Percentiles rank a stretch among this genome's conserved stretches.
phyloP scores from a whole-genome alignment of 2,797 vertebrate species.

The Hapalemur alaotrensis region DNA sequence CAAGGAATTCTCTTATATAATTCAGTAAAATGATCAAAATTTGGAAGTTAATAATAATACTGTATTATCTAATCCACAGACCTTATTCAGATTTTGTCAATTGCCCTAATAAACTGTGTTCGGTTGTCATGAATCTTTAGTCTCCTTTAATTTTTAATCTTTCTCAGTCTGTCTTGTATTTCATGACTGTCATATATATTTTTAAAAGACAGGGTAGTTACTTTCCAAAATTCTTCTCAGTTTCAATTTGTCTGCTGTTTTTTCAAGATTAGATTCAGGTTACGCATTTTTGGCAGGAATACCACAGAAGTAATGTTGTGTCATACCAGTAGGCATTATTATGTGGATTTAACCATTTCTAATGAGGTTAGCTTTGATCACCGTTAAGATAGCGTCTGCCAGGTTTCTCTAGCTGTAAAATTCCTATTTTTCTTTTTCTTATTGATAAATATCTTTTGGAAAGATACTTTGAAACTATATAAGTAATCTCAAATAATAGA shows the following conservation, averaged over 20 bases:
- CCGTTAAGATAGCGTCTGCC: not conserved
- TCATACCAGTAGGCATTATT: not conserved
- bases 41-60: not conserved
- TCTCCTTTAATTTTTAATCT: not conserved
- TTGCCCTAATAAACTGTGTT: not conserved
- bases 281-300: constrained; percentile 3
- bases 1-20: not conserved
- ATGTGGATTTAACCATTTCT: constrained; percentile 1
- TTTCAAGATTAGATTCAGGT: not conserved
- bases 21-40: not conserved
- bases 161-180: constrained; percentile 1
- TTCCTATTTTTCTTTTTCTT: not conserved
- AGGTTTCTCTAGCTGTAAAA: not conserved
- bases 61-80: not conserved
- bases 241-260: not conserved
- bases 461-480: not conserved
- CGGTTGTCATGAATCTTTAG: not conserved
- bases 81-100: not conserved
- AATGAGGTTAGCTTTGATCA: not conserved
- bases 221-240: not conserved
- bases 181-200: not conserved
- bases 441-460: not conserved
- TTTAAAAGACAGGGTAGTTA: not conserved
- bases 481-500: constrained; percentile 10
- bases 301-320: not conserved